Conservation (phyloP, 1,140 invertebrate genomes). For the Drosophila dunni region DNA sequence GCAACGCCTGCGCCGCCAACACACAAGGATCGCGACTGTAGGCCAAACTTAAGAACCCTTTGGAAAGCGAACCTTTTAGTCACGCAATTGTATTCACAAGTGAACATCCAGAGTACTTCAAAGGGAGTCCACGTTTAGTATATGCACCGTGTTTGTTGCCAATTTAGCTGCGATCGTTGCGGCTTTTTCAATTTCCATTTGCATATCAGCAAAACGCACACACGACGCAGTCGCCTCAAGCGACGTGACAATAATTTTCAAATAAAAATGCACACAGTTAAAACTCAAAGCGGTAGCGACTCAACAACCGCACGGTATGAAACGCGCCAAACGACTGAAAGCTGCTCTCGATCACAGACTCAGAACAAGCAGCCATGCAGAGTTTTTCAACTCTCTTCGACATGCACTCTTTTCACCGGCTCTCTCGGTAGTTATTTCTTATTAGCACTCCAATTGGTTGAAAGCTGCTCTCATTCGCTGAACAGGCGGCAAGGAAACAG, state of each 20-base stretch:
- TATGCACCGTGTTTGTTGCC: constrained; percentile 57
- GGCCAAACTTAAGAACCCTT: constrained; percentile 40
- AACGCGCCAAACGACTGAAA: constrained; percentile 54
- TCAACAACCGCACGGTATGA: constrained; percentile 36
- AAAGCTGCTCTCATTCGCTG: constrained; percentile 36
- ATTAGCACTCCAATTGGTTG: constrained; percentile 47
- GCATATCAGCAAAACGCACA: constrained; percentile 63
- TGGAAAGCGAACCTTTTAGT: constrained; percentile 5
- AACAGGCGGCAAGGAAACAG: constrained; percentile 15
- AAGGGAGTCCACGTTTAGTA: constrained; percentile 28
- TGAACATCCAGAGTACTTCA: constrained; percentile 1
- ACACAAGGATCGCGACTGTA: constrained; percentile 42
- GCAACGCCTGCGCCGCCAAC: constrained; percentile 44
- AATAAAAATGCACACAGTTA: constrained; percentile 57
- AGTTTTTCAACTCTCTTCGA: not conserved
- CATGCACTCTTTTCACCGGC: no score
- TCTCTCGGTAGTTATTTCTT: not conserved
- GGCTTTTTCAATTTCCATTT: constrained; percentile 66
- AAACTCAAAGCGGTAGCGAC: constrained; percentile 31
- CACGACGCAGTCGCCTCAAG: constrained; percentile 39
- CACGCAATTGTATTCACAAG: constrained; percentile 3
- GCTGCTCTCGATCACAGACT: constrained; percentile 18
- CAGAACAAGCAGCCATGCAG: constrained; percentile 33
- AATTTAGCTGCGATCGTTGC: constrained; percentile 55
- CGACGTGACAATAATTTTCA: constrained; percentile 45